These are phyloP conservation scores for Galerucella pusilla DNA, from an alignment of 2,888 invertebrate genomes.

Conservation along the genomic window DNA sequence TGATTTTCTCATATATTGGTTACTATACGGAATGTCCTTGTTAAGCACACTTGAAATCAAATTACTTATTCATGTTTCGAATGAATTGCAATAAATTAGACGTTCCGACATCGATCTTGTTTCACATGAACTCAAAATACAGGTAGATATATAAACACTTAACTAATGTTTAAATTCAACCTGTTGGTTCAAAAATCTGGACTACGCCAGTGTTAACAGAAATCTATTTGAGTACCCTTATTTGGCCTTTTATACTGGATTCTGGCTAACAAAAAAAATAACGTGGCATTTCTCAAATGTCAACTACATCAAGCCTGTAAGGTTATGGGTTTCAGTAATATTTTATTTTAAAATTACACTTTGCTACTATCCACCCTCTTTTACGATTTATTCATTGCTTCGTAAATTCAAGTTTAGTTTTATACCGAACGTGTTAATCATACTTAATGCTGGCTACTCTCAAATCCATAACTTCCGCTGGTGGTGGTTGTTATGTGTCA, in stretches of 20 bases:
- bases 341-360: conserved; percentile 24
- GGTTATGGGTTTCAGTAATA: conserved; percentile 31
- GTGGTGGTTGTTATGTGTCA: no score
- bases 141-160: no score
- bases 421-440: no score
- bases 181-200: no score
- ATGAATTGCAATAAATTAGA: no score
- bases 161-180: no score
- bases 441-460: no score
- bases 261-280: conserved; percentile 35
- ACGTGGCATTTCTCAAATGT: conserved; percentile 47
- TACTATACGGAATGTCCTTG: not conserved
- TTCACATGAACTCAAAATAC: no score
- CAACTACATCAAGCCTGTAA: conserved; percentile 40
- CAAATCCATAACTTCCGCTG: no score
- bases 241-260: conserved; percentile 41
- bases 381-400: conserved; percentile 9
- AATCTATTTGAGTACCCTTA: conserved; percentile 31
- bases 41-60: not conserved
- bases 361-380: conserved; percentile 18
- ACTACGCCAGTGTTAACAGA: not conserved
- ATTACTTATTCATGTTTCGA: no score
- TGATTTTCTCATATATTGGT: conserved; percentile 11
- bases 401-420: conserved; percentile 1
- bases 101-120: no score